These are phyloP conservation scores for Dasysyrphus albostriatus DNA, from an alignment of 2,888 invertebrate species.

Conservation along the genomic window DNA sequence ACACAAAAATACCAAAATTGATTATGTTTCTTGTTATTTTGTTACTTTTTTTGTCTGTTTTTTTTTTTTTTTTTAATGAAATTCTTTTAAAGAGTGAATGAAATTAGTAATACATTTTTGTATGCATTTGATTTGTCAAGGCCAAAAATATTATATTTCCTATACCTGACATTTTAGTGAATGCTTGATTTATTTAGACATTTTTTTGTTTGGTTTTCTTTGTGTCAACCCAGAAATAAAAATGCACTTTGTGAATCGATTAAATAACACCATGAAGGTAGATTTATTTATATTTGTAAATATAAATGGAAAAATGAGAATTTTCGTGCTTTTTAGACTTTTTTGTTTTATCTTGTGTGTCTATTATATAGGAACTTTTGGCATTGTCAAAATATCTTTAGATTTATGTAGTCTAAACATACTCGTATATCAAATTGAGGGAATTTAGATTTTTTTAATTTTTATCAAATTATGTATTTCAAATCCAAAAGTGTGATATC, in stretches of 20 bases:
- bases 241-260: no score
- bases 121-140: slow-evolving; percentile 13
- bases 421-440: no score
- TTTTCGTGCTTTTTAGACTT: no score
- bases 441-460: no score
- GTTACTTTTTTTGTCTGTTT: background rate
- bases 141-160: slow-evolving; percentile 8
- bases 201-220: background rate
- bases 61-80: slow-evolving; percentile 1
- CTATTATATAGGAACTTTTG: no score
- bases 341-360: no score
- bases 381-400: no score
- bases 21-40: background rate
- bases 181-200: background rate
- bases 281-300: no score
- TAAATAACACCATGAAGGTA: background rate
- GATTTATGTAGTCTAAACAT: no score
- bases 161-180: slow-evolving; percentile 17
- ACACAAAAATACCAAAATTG: background rate
- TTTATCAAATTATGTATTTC: no score
- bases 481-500: no score
- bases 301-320: no score
- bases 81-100: slow-evolving; percentile 21
- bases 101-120: background rate
- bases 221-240: background rate